Conservation (phyloP, 2,888 invertebrate species). For the Dusona sp. region DNA sequence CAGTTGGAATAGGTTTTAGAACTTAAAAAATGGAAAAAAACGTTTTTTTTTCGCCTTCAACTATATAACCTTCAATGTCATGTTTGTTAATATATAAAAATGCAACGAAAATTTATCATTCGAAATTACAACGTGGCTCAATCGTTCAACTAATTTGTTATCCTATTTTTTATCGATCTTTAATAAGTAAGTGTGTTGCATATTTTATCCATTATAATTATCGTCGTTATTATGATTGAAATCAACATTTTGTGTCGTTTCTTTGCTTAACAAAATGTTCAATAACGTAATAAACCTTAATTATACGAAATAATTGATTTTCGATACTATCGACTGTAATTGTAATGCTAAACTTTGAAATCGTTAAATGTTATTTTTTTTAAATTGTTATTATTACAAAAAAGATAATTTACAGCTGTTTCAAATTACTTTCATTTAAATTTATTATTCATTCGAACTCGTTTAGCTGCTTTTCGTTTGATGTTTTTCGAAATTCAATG, state of each 20-base stretch:
- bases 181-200: not conserved
- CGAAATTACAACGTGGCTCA: not conserved
- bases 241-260: not conserved
- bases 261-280: too few species aligned
- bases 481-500: not conserved
- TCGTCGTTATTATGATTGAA: not conserved
- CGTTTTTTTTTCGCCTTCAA: not conserved
- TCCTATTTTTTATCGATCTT: not conserved
- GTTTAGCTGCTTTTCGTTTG: not conserved
- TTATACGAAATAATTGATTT: not conserved
- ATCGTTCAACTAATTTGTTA: not conserved
- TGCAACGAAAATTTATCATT: not conserved
- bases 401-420: not conserved
- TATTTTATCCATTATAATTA: not conserved
- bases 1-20: not conserved
- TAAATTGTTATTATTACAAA: not conserved
- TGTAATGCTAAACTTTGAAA: not conserved
- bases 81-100: not conserved
- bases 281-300: too few species aligned
- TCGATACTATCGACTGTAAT: not conserved
- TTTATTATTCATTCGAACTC: not conserved
- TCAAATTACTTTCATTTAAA: not conserved
- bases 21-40: not conserved
- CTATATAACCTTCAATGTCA: constrained; percentile 1
- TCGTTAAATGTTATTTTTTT: not conserved